These are phyloP conservation scores for Sesamia nonagrioides DNA, from an alignment of 1,140 invertebrate genomes.

Conservation along the genomic window DNA sequence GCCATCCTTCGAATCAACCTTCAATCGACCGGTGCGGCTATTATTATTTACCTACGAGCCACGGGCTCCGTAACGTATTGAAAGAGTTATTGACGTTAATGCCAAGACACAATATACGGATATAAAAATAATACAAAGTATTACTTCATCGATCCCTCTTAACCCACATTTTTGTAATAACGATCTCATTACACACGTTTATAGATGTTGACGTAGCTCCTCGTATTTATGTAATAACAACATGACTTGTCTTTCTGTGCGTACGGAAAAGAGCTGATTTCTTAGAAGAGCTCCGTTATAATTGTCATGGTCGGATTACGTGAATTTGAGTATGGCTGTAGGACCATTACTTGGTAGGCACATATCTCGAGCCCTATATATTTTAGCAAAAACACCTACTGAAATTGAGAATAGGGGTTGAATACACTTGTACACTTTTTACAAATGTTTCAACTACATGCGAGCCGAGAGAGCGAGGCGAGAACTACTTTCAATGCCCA, in stretches of 20 bases:
- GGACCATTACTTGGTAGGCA: neutral
- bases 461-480: no score
- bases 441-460: no score
- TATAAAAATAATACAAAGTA: neutral
- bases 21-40: no score
- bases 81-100: no score
- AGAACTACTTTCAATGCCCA: no score
- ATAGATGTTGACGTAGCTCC: neutral
- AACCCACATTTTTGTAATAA: constrained; percentile 8
- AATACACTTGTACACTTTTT: no score
- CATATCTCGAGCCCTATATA: neutral
- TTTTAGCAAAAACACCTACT: no score
- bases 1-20: no score
- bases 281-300: no score
- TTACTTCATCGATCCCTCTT: constrained; percentile 3
- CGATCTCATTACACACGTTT: constrained; percentile 8
- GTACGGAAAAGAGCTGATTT: neutral
- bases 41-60: no score
- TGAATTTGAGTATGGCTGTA: neutral
- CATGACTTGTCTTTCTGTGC: constrained; percentile 5
- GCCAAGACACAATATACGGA: neutral
- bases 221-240: constrained; percentile 21
- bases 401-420: no score
- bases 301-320: neutral
- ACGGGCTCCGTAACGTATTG: no score